Base-by-base conservation (phyloP, 2,797 vertebrate species). In the Rhynchotus rufescens region DNA sequence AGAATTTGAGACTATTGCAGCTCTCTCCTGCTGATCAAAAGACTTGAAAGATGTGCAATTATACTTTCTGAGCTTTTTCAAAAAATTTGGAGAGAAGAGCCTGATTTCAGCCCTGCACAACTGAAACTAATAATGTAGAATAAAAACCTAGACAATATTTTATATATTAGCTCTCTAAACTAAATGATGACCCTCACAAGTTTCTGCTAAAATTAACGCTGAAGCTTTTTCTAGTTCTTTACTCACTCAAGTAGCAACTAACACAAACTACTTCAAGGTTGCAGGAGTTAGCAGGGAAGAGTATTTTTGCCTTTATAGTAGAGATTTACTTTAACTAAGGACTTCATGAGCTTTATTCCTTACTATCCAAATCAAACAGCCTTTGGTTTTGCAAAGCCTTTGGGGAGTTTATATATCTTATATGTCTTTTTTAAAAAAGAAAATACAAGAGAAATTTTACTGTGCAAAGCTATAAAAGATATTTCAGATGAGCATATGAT, bases 351-450 rank as follows among this genome's bases (percentile, higher is more conserved):
- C 3, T 78, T 44, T 15, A 3, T 30, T 1, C 8, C 15, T 5
- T 10, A 44, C 4, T 20, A 60, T 6, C 0, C 4, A 28, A 38
- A 79, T 7, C 60, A 26, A 6, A 1, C 2, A 0, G 2, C 45
- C 4, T 74, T 80, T 45, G 6, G 26, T 3, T 49, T 65, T 65
- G 5, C 8, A 54, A 44, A 75, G 6, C 12, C 23, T 1, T 34
- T 19, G 40, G 12, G 6, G 56, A 49, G 2, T 11, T 22, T 59
- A 23, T 60, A 12, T 74, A 78, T 89, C 4, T 11, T 51, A 52
- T 25, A 49, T 49, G 25, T 49, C 81, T 52, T 69, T 38, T 49
- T 28, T 49, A 40, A 26, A 38, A 40, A 80, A 5, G 10, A 42
- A 59, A 78, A 69, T 1, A 57, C 10, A 73, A 72, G 9, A 88